These are phyloP conservation scores for Epistrophe grossulariae DNA, from an alignment of 2,888 invertebrate genomes.

Conservation along the genomic window DNA sequence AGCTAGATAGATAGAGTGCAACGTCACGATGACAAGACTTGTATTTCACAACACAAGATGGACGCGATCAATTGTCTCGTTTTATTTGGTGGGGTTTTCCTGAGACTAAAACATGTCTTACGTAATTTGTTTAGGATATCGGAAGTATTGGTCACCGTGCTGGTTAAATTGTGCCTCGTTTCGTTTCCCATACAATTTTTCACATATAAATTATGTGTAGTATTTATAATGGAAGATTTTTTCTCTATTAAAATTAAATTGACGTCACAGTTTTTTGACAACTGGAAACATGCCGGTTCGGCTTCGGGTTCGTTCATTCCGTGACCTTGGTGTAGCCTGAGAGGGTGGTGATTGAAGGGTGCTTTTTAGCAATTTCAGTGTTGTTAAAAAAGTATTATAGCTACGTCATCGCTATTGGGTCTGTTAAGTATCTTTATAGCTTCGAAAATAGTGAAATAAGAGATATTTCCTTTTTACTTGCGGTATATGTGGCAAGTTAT, in stretches of 20 bases:
- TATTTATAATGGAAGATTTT: neutral
- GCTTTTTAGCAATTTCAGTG: neutral
- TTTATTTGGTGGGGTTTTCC: neutral
- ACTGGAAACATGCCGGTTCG: constrained; percentile 12
- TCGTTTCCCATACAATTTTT: too few relatives aligned
- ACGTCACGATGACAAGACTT: constrained; percentile 39
- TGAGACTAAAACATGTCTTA: constrained; percentile 21
- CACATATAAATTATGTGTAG: neutral
- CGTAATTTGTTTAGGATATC: constrained; percentile 45
- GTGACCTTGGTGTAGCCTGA: neutral
- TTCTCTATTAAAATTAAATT: neutral
- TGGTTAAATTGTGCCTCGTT: too few relatives aligned
- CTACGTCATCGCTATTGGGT: neutral
- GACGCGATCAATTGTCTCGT: constrained; percentile 32
- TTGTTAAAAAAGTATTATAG: neutral
- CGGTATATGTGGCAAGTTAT: too few relatives aligned
- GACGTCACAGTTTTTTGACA: constrained; percentile 25
- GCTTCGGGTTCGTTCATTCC: neutral
- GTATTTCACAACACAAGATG: constrained; percentile 67
- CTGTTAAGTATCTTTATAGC: too few relatives aligned
- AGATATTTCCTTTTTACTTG: too few relatives aligned
- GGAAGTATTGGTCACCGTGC: neutral
- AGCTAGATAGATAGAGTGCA: constrained; percentile 15
- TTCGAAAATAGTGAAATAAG: too few relatives aligned
- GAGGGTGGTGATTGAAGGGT: neutral